Conservation (phyloP, 2,797 vertebrate species). For the Micromesistius poutassou region DNA sequence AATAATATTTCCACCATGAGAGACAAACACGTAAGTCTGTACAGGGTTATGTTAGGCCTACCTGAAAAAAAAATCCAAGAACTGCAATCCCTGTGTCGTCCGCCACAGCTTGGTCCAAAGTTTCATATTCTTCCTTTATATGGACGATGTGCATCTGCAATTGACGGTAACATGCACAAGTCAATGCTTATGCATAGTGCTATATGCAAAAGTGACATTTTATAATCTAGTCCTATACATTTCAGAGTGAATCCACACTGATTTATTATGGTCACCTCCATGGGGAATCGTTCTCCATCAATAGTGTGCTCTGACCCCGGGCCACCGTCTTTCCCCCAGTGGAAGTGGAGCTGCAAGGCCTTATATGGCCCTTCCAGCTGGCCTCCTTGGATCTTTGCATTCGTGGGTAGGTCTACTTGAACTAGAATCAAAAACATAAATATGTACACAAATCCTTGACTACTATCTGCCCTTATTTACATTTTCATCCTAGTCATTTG, state of each 20-base stretch:
- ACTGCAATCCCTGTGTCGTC: constrained; percentile 60
- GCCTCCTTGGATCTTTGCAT: constrained; percentile 58
- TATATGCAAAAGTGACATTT: not conserved
- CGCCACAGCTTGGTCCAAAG: constrained; percentile 37
- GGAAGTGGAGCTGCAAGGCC: constrained; percentile 78
- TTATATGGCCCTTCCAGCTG: constrained; percentile 66
- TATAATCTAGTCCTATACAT: not conserved
- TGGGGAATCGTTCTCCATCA: constrained; percentile 75
- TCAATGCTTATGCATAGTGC: not conserved
- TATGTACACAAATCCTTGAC: not conserved
- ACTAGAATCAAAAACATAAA: constrained; percentile 59
- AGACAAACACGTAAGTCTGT: constrained; percentile 8
- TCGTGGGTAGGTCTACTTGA: constrained; percentile 46
- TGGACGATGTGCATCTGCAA: constrained; percentile 69
- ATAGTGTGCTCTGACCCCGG: constrained; percentile 83
- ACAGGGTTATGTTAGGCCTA: constrained; percentile 8
- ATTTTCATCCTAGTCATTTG: not conserved
- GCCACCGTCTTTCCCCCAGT: constrained; percentile 72
- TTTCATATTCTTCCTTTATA: constrained; percentile 57
- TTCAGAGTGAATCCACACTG: not conserved
- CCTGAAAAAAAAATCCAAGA: constrained; percentile 69
- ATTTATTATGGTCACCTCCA: constrained; percentile 76
- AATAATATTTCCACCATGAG: no score
- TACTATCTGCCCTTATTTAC: not conserved
- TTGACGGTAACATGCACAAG: constrained; percentile 2